Conservation (phyloP, 2,797 vertebrate species). For the Spinus olivaceus region DNA sequence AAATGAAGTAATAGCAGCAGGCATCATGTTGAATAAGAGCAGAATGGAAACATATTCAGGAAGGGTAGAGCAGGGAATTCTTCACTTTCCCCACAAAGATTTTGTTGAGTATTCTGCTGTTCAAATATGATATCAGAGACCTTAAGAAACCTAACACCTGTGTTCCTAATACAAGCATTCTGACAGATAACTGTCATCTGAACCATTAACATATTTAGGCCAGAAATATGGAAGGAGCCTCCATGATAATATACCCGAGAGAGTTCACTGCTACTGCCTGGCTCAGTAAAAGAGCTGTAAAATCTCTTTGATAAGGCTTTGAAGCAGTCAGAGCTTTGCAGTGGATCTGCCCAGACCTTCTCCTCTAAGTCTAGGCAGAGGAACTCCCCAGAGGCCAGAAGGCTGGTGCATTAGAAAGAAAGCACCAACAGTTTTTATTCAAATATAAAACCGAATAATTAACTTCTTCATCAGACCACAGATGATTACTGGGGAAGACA, state of each 20-base stretch:
- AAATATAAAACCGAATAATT: not conserved
- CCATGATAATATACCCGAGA: not conserved
- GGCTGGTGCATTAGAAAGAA: not conserved
- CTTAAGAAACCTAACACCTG: not conserved
- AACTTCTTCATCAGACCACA: not conserved
- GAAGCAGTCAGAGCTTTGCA: conserved; percentile 9
- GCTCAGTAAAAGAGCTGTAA: not conserved
- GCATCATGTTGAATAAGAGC: not conserved
- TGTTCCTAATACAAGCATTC: not conserved
- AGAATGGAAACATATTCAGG: not conserved
- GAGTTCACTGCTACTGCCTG: not conserved
- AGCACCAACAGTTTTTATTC: not conserved
- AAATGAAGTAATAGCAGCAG: not conserved
- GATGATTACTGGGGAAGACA: not conserved
- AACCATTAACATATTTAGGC: not conserved
- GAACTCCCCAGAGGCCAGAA: not conserved
- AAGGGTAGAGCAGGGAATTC: not conserved
- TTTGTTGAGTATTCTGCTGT: not conserved
- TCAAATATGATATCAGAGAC: not conserved
- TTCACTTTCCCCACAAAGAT: not conserved
- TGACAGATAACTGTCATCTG: not conserved
- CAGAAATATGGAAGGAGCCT: not conserved
- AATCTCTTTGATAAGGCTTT: conserved; percentile 20
- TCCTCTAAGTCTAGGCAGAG: not conserved
- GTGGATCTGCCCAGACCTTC: not conserved